phyloP scores from a whole-genome alignment of 2,797 vertebrate genomes.

The Cuculus canorus region DNA sequence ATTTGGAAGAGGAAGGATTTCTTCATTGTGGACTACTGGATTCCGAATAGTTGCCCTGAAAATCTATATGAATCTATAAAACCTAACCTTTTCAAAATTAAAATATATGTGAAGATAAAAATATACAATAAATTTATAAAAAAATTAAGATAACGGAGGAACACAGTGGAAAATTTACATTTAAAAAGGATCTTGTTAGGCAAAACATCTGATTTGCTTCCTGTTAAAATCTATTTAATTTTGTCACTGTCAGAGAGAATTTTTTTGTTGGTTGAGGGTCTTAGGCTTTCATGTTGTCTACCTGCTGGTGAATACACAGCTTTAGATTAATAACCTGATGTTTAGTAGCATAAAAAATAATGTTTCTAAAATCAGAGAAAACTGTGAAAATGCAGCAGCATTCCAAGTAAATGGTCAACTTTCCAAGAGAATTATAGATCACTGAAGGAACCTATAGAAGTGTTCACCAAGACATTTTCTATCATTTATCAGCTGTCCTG shows the following conservation, averaged over 20 bases:
- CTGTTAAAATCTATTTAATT: background rate
- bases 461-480: too few species aligned
- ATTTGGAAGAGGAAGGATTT: background rate
- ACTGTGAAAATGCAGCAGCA: background rate
- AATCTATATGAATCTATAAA: background rate
- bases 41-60: slow-evolving; percentile 12
- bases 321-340: background rate
- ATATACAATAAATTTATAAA: too few species aligned
- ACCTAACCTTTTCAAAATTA: background rate
- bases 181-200: background rate
- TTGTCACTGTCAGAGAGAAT: background rate
- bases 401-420: background rate
- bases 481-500: too few species aligned
- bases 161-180: background rate
- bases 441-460: too few species aligned
- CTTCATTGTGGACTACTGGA: background rate
- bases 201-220: background rate
- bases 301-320: background rate
- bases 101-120: too few species aligned
- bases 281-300: background rate
- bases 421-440: background rate
- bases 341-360: background rate
- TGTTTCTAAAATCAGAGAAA: background rate
- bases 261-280: background rate
- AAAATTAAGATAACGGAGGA: background rate